These are phyloP conservation scores for Galleria mellonella DNA, from an alignment of 1,140 invertebrate species.

Conservation along the genomic window DNA sequence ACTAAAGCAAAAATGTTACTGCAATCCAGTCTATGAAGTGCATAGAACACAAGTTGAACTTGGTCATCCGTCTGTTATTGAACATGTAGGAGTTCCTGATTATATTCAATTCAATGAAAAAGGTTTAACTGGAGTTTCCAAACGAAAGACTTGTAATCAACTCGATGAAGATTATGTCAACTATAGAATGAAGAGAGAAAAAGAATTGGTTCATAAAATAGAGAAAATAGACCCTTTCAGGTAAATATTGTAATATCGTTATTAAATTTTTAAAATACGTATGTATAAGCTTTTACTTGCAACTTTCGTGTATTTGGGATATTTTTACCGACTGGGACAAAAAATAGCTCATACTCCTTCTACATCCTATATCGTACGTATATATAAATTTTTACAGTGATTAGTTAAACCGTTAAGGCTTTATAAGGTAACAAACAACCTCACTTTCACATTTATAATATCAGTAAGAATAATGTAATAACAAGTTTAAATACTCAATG, in stretches of 20 bases:
- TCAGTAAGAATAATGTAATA: no score
- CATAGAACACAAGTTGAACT: conserved; percentile 35
- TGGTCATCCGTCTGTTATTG: conserved; percentile 39
- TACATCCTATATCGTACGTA: no score
- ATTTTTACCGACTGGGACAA: no score
- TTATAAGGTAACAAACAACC: no score
- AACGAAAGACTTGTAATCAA: conserved; percentile 21
- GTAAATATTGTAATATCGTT: conserved; percentile 26
- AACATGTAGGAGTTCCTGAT: conserved; percentile 56
- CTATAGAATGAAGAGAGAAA: conserved; percentile 40
- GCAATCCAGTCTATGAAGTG: conserved; percentile 37
- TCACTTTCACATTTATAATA: no score
- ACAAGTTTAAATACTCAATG: no score
- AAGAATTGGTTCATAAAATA: conserved; percentile 30
- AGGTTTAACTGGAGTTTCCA: conserved; percentile 25
- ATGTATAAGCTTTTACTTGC: no score
- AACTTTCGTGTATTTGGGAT: no score
- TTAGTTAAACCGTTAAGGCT: no score
- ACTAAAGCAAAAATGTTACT: conserved; percentile 44
- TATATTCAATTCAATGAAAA: conserved; percentile 54
- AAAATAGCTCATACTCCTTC: no score
- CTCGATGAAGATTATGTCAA: conserved; percentile 35
- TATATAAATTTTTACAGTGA: no score
- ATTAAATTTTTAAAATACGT: no score
- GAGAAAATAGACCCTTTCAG: conserved; percentile 50